phyloP scores from a whole-genome alignment of 2,113 vertebrate genomes.

The Dicaeum eximium region DNA sequence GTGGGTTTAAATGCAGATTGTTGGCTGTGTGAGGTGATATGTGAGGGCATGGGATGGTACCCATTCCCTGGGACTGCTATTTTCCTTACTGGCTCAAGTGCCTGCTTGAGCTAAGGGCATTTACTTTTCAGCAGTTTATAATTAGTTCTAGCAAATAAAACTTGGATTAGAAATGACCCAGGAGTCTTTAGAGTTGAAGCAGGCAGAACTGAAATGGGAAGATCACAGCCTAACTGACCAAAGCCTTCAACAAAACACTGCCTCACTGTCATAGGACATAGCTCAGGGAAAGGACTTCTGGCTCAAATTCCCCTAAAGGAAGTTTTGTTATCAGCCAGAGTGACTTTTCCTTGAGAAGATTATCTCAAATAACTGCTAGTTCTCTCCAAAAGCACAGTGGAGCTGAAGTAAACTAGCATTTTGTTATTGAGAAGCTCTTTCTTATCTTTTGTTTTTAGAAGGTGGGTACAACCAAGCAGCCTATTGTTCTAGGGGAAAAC shows the following conservation, averaged over 20 bases:
- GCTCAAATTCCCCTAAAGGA: background rate
- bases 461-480: slow-evolving; percentile 17
- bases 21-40: no score
- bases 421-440: slow-evolving; percentile 59
- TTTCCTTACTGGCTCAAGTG: background rate
- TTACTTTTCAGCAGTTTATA: background rate
- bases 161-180: background rate
- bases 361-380: slow-evolving; percentile 42
- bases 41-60: background rate
- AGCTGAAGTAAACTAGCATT: slow-evolving; percentile 50
- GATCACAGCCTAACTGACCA: background rate
- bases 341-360: slow-evolving; percentile 12
- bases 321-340: background rate
- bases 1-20: background rate
- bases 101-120: background rate
- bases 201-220: background rate
- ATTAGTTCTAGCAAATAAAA: background rate
- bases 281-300: background rate
- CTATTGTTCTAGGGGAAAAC: slow-evolving; percentile 4
- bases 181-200: background rate
- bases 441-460: slow-evolving; percentile 69
- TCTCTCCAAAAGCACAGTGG: slow-evolving; percentile 3
- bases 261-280: background rate
- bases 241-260: background rate
- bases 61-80: background rate